Conservation (phyloP, 2,888 invertebrate genomes). For the Leptodirus hochenwartii region DNA sequence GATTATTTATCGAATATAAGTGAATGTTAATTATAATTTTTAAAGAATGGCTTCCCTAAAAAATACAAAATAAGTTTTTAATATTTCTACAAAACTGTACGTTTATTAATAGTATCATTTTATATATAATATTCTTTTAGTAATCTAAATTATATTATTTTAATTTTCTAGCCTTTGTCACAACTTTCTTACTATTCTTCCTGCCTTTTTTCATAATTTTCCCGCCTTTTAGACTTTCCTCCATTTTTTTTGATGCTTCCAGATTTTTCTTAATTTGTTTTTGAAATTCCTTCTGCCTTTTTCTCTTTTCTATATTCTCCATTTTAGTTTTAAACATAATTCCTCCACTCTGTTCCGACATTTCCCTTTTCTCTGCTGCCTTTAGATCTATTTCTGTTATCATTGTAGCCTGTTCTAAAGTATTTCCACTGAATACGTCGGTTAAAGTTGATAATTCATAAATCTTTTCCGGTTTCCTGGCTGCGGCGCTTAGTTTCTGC, state of each 20-base stretch:
- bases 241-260: slow-evolving; percentile 1
- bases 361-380: slow-evolving; percentile 4
- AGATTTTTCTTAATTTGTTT: slow-evolving; percentile 3
- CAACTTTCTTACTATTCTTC: neutral
- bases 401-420: slow-evolving; percentile 8
- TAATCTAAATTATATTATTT: no score
- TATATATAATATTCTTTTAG: no score
- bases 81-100: no score
- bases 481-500: slow-evolving; percentile 58
- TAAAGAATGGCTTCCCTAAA: no score
- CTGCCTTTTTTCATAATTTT: neutral
- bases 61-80: no score
- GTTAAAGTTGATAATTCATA: slow-evolving; percentile 56
- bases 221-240: slow-evolving; percentile 3
- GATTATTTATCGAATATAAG: no score
- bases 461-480: slow-evolving; percentile 50
- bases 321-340: slow-evolving; percentile 3
- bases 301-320: slow-evolving; percentile 1
- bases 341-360: neutral
- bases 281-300: slow-evolving; percentile 5
- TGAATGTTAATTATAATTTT: no score
- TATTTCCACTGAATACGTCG: slow-evolving; percentile 39
- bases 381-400: slow-evolving; percentile 1
- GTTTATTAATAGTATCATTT: no score
- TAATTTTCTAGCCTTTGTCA: slow-evolving; percentile 3